A percentile compares a stretch with the other conserved stretches of the same genome.
phyloP scores from a whole-genome alignment of 1,140 invertebrate genomes.

The Agrypnia vestita region DNA sequence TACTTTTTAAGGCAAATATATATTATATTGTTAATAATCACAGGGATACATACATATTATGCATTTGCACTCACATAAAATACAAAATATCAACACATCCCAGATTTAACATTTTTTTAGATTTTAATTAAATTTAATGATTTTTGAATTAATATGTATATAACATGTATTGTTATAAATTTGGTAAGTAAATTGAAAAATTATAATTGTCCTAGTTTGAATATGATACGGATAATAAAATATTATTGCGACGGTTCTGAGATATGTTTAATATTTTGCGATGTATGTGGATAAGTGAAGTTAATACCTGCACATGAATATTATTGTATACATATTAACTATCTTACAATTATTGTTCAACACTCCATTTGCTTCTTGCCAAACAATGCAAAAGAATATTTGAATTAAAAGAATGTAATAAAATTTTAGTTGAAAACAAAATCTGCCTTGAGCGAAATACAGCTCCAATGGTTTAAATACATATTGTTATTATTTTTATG shows the following conservation, averaged over 20 bases:
- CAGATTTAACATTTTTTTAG: neutral
- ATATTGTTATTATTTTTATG: too few relatives aligned
- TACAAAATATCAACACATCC: neutral
- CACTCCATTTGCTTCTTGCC: constrained; percentile 11
- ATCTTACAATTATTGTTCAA: constrained; percentile 11
- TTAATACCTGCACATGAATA: constrained; percentile 13
- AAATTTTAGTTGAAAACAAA: too few relatives aligned
- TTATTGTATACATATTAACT: constrained; percentile 17
- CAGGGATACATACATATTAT: constrained; percentile 42
- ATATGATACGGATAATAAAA: neutral
- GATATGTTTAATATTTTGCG: constrained; percentile 1
- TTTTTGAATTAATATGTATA: too few relatives aligned
- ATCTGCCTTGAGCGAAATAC: too few relatives aligned
- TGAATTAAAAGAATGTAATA: too few relatives aligned
- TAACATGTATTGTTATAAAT: neutral
- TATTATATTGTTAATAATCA: constrained; percentile 32
- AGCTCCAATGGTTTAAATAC: too few relatives aligned
- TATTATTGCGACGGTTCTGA: too few relatives aligned
- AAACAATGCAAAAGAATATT: neutral
- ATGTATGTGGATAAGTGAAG: neutral
- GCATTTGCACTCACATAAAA: constrained; percentile 9
- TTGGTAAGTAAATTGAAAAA: neutral
- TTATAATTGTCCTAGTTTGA: neutral
- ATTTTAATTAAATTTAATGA: too few relatives aligned
- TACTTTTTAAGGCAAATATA: constrained; percentile 38